These are phyloP conservation scores for Patiria miniata DNA, from an alignment of 35 echinoderm and acorn worm genomes.

Conservation along the genomic window DNA sequence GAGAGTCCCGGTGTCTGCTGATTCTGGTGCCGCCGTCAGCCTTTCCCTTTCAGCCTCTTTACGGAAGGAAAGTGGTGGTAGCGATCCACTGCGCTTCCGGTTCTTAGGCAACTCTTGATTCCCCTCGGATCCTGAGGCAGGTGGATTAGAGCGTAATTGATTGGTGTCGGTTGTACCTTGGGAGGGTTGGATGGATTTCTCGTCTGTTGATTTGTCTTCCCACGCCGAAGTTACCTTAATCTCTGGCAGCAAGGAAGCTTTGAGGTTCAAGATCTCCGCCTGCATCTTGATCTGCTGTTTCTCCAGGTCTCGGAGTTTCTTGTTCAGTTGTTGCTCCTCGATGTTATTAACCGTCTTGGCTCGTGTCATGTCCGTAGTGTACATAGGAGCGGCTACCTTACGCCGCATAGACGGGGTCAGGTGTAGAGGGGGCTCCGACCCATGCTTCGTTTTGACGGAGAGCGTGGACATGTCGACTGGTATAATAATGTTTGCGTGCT, in stretches of 20 bases:
- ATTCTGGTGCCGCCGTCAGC: background rate
- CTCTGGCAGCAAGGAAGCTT: background rate
- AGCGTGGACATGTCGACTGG: slow-evolving; percentile 8
- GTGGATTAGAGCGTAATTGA: background rate
- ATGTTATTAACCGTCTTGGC: background rate
- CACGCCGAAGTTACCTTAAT: background rate
- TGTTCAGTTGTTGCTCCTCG: slow-evolving; percentile 9
- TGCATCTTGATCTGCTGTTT: slow-evolving; percentile 8
- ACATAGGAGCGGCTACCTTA: background rate
- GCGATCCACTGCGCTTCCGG: background rate
- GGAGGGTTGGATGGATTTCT: background rate
- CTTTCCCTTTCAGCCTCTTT: background rate
- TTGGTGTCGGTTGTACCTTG: background rate
- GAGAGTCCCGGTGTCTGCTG: background rate
- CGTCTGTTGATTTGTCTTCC: background rate
- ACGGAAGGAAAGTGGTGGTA: background rate
- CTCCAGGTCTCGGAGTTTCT: slow-evolving; percentile 22
- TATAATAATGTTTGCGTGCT: background rate
- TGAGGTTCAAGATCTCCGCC: background rate
- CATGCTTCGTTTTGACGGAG: slow-evolving; percentile 15
- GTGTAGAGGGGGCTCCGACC: background rate
- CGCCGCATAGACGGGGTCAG: background rate
- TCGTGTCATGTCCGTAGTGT: background rate
- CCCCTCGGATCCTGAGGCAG: too few species aligned
- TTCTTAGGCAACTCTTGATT: too few species aligned